Evolutionary conservation across 2,113 vertebrate species (phyloP), one percentile per base, ranked within the genome.

Genomic region (Synchiropus splendidus): DNA sequence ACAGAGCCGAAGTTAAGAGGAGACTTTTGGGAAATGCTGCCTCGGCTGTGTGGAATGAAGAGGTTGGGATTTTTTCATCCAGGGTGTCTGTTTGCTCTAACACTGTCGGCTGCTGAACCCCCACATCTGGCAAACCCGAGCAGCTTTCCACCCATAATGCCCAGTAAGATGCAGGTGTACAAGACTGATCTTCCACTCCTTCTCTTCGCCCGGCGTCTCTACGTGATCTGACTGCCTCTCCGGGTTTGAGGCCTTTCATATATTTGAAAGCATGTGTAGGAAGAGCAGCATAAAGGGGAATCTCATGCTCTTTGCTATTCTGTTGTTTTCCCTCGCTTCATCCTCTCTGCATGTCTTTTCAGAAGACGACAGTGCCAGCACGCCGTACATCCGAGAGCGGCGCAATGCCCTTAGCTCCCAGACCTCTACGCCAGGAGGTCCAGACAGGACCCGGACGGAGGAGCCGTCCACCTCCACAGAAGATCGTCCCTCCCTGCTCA

Each of bases 401-500:
- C 90, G 92, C 75, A 97, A 92, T 64, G 88, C 92, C 5, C 86
- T 97, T 74, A 83, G 88, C 59, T 88, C 90, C 81, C 91, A 91
- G 79, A 86, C 86, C 27, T 83, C 82, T 1, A 48, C 68, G 54
- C 78, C 83, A 40, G 82, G 84, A 18, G 80, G 75, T 61, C 82
- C n/a, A n/a, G 84, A 90, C 48, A 49, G 85, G 70, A 93, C 87
- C 79, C 80, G 91, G 67, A 91, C 76, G 30, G 92, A 98, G 74
- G 92, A 98, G 74, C 92, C 92, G 42, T 96, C 92, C 44, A 98
- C 92, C 6, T 98, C 95, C 41, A 94, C 89, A 0, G 95, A 97
- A 18, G 94, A 97, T 54, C 89, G 89, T 55, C 86, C 91, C 70
- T 89, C 91, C 27, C 63, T 92, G 82, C 90, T 98, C 75, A 97